Percentiles rank a stretch among this genome's conserved stretches.
Conservation (phyloP, 2,888 invertebrate genomes). For the Hoplodrina blanda region DNA sequence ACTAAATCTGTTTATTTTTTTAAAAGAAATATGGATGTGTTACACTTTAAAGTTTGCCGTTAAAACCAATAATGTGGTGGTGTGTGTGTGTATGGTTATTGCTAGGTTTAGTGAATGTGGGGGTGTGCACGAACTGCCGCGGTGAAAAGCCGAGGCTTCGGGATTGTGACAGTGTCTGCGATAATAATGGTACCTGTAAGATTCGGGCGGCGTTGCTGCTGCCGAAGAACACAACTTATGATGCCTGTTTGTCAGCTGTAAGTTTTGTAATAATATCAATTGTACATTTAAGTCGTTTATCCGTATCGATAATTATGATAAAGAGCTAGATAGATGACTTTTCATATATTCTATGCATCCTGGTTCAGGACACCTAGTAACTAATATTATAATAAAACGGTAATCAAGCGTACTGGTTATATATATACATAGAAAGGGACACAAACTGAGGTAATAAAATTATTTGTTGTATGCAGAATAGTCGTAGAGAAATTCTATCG, state of each 20-base stretch:
- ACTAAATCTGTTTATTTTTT: not conserved
- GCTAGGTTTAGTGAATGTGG: slow-evolving; percentile 69
- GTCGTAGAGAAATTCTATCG: too few species aligned
- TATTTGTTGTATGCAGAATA: too few species aligned
- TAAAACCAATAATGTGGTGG: slow-evolving; percentile 77
- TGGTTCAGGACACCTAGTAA: not conserved
- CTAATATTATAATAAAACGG: too few species aligned
- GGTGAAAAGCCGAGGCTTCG: slow-evolving; percentile 78
- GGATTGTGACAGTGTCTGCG: slow-evolving; percentile 88
- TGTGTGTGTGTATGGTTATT: slow-evolving; percentile 65
- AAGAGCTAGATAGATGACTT: not conserved
- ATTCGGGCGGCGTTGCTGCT: slow-evolving; percentile 92
- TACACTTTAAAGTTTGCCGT: not conserved
- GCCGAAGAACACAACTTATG: slow-evolving; percentile 90
- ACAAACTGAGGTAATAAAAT: too few species aligned
- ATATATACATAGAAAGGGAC: too few species aligned
- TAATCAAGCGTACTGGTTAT: too few species aligned
- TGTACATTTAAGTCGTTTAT: too few species aligned
- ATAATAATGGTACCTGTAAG: slow-evolving; percentile 88
- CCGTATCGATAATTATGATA: not conserved
- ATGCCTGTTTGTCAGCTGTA: slow-evolving; percentile 89
- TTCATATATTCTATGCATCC: not conserved
- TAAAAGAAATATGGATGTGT: slow-evolving; percentile 31
- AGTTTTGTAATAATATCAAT: slow-evolving; percentile 65
- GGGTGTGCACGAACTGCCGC: slow-evolving; percentile 77